Base-by-base conservation (phyloP, 2,888 invertebrate species). In the Opisthograptis luteolata region DNA sequence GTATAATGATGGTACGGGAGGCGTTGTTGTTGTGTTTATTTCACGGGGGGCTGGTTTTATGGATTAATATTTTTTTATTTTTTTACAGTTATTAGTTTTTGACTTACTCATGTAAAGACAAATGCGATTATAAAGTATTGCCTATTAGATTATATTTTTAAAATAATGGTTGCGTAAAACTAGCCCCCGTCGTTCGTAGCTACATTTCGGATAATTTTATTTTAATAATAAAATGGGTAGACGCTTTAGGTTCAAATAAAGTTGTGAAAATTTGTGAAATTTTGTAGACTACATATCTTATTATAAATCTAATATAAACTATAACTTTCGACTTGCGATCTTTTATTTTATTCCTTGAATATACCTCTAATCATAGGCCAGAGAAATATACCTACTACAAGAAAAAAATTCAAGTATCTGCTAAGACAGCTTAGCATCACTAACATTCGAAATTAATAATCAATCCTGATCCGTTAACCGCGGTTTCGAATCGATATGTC, bases 231-330 rank as follows among this genome's bases (percentile, higher is more conserved):
- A 90, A 89, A 88, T 88, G 89, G 86, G 83, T 90, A 89, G 90
- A 87, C 86, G 89, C 90, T 88, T 90, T 90, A 89, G 88, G 88
- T 90, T 90, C 87, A 88, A 89, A 88, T 89, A 88, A 90, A 81
- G 90, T 90, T 90, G 90, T 90, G 90, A 90, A 89, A 87, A 90
- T 89, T 90, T 89, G 89, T 89, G 90, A 90, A 90, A 85, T 89
- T 88, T 90, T 90, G 90, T 90, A 90, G 90, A 90, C 90, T 89
- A 90, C 90, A 90, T 90, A 90, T 90, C 90, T 89, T 90, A 90
- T 89, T 90, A 89, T 90, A 90, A 90, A 89, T 89, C 87, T 90
- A 89, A 89, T 89, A 90, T 89, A 90, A 90, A 90, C 90, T 90
- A 90, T 90, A 89, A 90, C 87, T 90, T 90, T 90, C 84, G 89